These are phyloP conservation scores for Rhinoraja longicauda DNA, from an alignment of 2,797 vertebrate species.

Conservation along the genomic window DNA sequence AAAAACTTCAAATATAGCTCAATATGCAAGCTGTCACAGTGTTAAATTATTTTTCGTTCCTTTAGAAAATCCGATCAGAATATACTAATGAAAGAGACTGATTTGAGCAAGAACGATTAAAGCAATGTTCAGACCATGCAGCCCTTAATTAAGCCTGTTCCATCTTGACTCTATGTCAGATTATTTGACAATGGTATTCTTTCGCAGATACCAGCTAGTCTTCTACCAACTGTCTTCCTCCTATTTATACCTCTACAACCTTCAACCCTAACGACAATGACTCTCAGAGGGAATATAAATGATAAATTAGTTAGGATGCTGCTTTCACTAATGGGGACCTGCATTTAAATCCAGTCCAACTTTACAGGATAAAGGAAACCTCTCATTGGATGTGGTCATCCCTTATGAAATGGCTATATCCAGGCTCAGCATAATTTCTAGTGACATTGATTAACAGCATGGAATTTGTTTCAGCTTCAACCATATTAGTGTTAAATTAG, in stretches of 20 bases:
- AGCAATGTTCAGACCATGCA: not conserved
- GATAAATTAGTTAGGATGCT: not conserved
- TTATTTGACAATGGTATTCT: not conserved
- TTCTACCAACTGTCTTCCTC: not conserved
- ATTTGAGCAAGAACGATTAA: not conserved
- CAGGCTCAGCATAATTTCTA: not conserved
- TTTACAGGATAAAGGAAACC: not conserved
- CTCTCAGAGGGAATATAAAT: not conserved
- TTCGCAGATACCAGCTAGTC: not conserved
- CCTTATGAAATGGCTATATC: not conserved
- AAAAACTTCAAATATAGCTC: not conserved
- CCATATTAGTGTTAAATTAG: not conserved
- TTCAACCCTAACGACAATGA: not conserved
- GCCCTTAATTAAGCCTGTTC: not conserved
- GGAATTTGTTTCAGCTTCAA: not conserved
- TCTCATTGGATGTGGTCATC: not conserved
- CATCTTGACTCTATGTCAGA: not conserved
- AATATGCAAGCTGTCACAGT: not conserved
- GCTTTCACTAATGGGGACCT: not conserved
- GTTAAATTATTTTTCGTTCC: not conserved
- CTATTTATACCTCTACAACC: not conserved
- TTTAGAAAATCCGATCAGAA: not conserved
- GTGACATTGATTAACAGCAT: slow-evolving; percentile 4
- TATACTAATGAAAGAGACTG: not conserved
- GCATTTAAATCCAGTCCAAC: not conserved